Conservation (phyloP, 2,113 vertebrate species). For the Macheiramphus alcinus region DNA sequence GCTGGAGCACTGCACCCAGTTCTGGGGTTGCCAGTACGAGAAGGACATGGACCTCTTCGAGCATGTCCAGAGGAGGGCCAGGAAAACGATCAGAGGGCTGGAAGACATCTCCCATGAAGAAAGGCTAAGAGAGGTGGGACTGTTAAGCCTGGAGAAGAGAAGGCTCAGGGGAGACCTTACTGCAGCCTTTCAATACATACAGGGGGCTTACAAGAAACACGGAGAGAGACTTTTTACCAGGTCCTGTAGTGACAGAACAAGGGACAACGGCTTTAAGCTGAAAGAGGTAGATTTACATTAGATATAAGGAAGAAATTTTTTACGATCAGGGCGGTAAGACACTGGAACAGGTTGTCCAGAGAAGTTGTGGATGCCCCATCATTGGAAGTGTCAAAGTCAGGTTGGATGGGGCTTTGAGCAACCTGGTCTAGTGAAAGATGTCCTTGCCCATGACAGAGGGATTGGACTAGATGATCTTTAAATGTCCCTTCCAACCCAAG, state of each 20-base stretch:
- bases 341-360: not conserved
- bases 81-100: too few species aligned
- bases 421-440: not conserved
- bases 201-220: not conserved
- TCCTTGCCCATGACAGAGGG: rapidly evolving
- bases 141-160: not conserved
- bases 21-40: not conserved
- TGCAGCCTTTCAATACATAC: not conserved
- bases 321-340: rapidly evolving
- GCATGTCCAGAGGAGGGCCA: not conserved
- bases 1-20: not conserved
- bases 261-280: not conserved
- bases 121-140: not conserved
- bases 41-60: not conserved
- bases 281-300: not conserved
- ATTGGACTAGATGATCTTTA: not conserved
- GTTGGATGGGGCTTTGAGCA: rapidly evolving
- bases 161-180: not conserved
- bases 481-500: not conserved
- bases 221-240: not conserved
- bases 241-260: not conserved
- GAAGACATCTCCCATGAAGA: not conserved
- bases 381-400: not conserved
- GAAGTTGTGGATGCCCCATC: not conserved
- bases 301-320: not conserved